phyloP scores from a whole-genome alignment of 1,140 invertebrate genomes.

The Drosophila ananassae region DNA sequence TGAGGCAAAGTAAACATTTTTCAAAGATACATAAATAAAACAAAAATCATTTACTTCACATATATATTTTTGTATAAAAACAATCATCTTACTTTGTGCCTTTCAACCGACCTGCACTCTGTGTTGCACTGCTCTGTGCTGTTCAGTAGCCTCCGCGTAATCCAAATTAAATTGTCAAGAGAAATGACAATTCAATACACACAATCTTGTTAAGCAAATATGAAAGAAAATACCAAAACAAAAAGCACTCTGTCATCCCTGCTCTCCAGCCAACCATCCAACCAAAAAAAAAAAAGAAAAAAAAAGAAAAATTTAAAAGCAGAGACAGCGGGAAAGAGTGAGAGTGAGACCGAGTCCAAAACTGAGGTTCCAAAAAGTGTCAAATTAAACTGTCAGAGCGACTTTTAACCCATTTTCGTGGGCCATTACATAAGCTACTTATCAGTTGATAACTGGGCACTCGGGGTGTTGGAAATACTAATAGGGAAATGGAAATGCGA shows the following conservation, averaged over 20 bases:
- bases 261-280: constrained; percentile 11
- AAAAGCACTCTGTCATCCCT: constrained; percentile 71
- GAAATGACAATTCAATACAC: constrained; percentile 81
- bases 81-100: constrained; percentile 38
- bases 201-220: constrained; percentile 77
- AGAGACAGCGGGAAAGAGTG: constrained; percentile 28
- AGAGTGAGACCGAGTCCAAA: constrained; percentile 24
- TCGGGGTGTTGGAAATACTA: constrained; percentile 56
- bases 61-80: not conserved
- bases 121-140: constrained; percentile 12
- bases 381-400: constrained; percentile 79
- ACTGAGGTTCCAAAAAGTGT: constrained; percentile 57
- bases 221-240: constrained; percentile 70
- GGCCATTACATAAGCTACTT: constrained; percentile 80
- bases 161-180: constrained; percentile 82
- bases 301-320: constrained; percentile 12
- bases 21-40: too few species aligned
- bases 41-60: not conserved
- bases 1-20: too few species aligned
- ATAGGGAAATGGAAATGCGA: constrained; percentile 53
- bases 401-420: constrained; percentile 75
- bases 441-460: constrained; percentile 73
- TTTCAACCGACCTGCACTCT: constrained; percentile 29
- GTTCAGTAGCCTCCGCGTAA: constrained; percentile 74
- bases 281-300: not conserved